A percentile compares a stretch with the other conserved stretches of the same genome.
Conservation (phyloP, 2,797 vertebrate species). For the Borostomias antarcticus region DNA sequence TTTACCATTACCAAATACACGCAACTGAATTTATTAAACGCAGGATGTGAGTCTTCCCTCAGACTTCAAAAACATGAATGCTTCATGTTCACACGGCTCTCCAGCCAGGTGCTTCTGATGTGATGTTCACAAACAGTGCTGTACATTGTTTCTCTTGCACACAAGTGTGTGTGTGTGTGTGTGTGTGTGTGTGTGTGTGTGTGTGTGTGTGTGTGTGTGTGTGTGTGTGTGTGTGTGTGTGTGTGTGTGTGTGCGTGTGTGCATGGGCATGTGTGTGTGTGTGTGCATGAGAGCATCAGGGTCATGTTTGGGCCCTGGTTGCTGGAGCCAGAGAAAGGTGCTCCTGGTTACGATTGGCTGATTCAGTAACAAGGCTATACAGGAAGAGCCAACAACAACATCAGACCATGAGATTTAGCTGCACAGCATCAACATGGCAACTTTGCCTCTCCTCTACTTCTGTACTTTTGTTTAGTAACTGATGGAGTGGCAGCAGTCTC, state of each 20-base stretch:
- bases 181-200: too few species aligned
- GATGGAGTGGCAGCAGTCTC: background rate
- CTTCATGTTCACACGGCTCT: too few species aligned
- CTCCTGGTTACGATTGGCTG: slow-evolving; percentile 34
- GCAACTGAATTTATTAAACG: background rate
- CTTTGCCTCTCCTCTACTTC: background rate
- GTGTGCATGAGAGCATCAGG: too few species aligned
- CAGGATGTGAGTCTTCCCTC: background rate
- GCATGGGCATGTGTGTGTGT: too few species aligned
- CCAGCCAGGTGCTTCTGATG: too few species aligned
- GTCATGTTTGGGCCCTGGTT: background rate
- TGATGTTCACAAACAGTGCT: too few species aligned
- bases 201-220: too few species aligned
- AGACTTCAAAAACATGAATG: background rate
- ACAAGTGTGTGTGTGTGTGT: too few species aligned
- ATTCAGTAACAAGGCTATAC: slow-evolving; percentile 24
- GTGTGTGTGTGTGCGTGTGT: too few species aligned
- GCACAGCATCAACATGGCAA: background rate
- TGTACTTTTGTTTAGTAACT: background rate
- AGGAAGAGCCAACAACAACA: slow-evolving; percentile 39
- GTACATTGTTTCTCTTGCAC: too few species aligned
- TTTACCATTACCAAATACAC: too few species aligned
- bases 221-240: too few species aligned
- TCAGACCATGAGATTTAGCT: slow-evolving; percentile 18
- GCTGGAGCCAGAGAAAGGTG: slow-evolving; percentile 32